A percentile compares a stretch with the other conserved stretches of the same genome.
Conservation (phyloP, 2,888 invertebrate species). For the Uloborus plumipes region DNA sequence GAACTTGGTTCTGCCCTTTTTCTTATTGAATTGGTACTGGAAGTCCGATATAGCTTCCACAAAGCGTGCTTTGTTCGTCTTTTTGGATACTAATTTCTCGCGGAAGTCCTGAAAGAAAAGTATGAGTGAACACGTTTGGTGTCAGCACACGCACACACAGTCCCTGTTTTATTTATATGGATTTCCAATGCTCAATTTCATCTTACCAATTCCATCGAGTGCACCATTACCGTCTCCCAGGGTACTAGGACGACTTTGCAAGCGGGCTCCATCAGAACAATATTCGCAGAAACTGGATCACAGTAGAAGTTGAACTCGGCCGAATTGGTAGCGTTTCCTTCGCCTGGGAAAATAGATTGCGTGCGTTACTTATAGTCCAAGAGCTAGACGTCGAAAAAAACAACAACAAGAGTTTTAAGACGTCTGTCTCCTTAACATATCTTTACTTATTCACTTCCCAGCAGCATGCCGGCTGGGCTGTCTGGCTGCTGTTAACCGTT, state of each 20-base stretch:
- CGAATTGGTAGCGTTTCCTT: conserved; percentile 76
- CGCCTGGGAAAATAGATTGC: conserved; percentile 73
- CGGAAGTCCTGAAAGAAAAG: conserved; percentile 1
- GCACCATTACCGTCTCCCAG: conserved; percentile 78
- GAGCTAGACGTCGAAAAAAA: too few species aligned
- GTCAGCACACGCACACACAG: too few species aligned
- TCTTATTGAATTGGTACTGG: background rate
- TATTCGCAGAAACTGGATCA: conserved; percentile 84
- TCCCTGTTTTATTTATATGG: too few species aligned
- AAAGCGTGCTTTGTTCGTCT: background rate
- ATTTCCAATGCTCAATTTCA: background rate
- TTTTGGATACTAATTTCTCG: background rate
- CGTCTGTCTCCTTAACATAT: too few species aligned
- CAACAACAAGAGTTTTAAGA: too few species aligned
- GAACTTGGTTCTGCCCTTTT: background rate
- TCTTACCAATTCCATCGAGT: conserved; percentile 71
- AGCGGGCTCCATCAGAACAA: conserved; percentile 77
- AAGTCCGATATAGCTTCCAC: background rate
- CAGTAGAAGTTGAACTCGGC: conserved; percentile 84
- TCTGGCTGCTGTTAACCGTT: too few species aligned
- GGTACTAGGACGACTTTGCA: conserved; percentile 78
- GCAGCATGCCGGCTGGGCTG: too few species aligned
- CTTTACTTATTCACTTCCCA: too few species aligned
- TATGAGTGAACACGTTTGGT: too few species aligned
- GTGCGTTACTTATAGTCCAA: too few species aligned